Percentiles rank a stretch among this genome's conserved stretches.
Conservation (phyloP, 1,140 invertebrate genomes). For the Portunus trituberculatus region DNA sequence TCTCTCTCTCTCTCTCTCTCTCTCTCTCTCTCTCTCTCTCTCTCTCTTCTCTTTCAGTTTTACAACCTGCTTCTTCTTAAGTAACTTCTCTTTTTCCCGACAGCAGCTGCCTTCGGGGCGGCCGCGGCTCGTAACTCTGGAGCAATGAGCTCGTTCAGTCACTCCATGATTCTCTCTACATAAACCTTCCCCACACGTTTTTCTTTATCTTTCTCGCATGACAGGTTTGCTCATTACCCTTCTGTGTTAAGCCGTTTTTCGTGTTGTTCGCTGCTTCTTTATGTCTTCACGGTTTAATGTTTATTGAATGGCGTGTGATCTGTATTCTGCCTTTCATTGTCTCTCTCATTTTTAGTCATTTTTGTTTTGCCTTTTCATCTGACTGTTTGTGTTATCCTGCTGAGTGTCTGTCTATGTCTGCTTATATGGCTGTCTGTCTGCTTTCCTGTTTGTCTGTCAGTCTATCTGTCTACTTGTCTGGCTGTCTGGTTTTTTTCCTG, state of each 20-base stretch:
- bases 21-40: too few relatives aligned
- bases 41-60: background rate
- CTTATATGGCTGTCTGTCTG: too few relatives aligned
- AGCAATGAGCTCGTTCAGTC: constrained; percentile 42
- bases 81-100: constrained; percentile 47
- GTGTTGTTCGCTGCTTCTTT: too few relatives aligned
- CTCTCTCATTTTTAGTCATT: too few relatives aligned
- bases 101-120: background rate
- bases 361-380: background rate
- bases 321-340: background rate
- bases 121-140: constrained; percentile 37
- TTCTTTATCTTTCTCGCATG: too few relatives aligned
- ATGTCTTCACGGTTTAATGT: too few relatives aligned
- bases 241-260: too few relatives aligned
- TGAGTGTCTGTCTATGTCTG: too few relatives aligned
- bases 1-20: background rate
- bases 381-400: too few relatives aligned
- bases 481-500: background rate
- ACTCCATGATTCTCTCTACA: constrained; percentile 1
- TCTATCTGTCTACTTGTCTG: background rate
- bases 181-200: too few relatives aligned
- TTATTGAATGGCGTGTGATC: too few relatives aligned
- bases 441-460: background rate
- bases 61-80: constrained; percentile 46
- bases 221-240: too few relatives aligned